Evolutionary conservation across 1,140 invertebrate species (phyloP).

Genomic region (Bilobella aurantiaca): DNA sequence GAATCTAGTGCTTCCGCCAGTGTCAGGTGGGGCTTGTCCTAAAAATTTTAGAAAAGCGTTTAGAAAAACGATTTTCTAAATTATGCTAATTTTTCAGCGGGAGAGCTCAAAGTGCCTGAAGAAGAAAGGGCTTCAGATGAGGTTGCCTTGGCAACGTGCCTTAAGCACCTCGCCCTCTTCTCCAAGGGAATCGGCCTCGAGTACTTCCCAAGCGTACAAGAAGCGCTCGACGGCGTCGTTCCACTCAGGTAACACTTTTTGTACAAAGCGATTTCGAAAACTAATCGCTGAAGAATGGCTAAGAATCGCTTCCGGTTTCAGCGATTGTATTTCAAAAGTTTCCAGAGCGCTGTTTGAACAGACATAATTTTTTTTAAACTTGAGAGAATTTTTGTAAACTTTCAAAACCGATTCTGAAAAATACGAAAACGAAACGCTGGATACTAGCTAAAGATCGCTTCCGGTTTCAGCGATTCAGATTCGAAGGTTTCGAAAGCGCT

Average conservation of each 20-base stretch:
- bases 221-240: constrained; percentile 79
- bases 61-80: constrained; percentile 5
- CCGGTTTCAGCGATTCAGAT: too few species aligned
- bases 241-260: constrained; percentile 76
- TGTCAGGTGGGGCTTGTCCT: constrained; percentile 46
- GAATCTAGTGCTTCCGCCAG: constrained; percentile 61
- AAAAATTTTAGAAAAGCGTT: constrained; percentile 8
- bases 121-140: constrained; percentile 49
- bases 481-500: too few species aligned
- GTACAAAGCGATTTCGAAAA: too few species aligned
- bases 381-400: too few species aligned
- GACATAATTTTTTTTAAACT: too few species aligned
- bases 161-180: constrained; percentile 60
- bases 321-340: too few species aligned
- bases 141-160: constrained; percentile 57
- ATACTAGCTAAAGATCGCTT: too few species aligned
- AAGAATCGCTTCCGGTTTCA: too few species aligned
- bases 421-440: too few species aligned
- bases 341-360: too few species aligned
- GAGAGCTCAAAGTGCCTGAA: constrained; percentile 59
- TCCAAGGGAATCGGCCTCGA: constrained; percentile 83
- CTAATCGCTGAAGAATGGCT: too few species aligned
- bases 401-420: too few species aligned
- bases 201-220: constrained; percentile 70
- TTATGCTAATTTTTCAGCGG: constrained; percentile 41